A percentile compares a stretch with the other conserved stretches of the same genome.
Evolutionary conservation across 64 coral and sea anemone genomes (phyloP).

Genomic region (Actinia tenebrosa): DNA sequence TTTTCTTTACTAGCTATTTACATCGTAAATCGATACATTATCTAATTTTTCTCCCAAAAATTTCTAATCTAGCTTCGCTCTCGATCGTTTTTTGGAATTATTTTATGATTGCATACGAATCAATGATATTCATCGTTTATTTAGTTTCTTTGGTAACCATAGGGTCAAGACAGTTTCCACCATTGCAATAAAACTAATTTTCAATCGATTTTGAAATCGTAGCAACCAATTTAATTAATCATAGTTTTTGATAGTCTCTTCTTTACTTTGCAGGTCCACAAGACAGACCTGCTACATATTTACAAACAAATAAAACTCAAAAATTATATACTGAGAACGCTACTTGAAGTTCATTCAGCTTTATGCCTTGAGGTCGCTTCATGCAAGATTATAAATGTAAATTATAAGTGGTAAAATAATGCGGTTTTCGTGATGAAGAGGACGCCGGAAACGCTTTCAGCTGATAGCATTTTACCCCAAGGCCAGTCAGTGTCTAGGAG

Average conservation of each 20-base stretch:
- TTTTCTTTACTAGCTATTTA: too few species aligned
- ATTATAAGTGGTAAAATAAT: too few species aligned
- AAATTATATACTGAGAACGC: neutral
- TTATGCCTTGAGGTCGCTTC: neutral
- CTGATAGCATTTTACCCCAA: neutral
- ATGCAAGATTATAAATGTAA: neutral
- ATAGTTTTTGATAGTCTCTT: too few species aligned
- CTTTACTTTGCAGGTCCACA: too few species aligned
- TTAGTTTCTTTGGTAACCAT: neutral
- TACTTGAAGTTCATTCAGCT: neutral
- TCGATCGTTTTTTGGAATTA: neutral
- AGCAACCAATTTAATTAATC: neutral
- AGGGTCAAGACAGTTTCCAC: neutral
- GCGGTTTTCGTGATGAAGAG: neutral
- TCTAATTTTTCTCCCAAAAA: neutral
- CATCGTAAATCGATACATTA: neutral
- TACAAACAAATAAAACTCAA: neutral
- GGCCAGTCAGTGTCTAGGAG: neutral
- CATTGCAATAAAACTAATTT: neutral
- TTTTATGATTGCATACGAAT: neutral
- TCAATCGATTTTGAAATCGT: neutral
- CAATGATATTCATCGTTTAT: neutral
- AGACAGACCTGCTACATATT: neutral
- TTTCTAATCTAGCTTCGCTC: neutral
- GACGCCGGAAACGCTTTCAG: neutral